Percentiles rank a stretch among this genome's conserved stretches.
Conservation (phyloP, 37 sponge, comb jelly and placozoan genomes). For the Spongia lamella region DNA sequence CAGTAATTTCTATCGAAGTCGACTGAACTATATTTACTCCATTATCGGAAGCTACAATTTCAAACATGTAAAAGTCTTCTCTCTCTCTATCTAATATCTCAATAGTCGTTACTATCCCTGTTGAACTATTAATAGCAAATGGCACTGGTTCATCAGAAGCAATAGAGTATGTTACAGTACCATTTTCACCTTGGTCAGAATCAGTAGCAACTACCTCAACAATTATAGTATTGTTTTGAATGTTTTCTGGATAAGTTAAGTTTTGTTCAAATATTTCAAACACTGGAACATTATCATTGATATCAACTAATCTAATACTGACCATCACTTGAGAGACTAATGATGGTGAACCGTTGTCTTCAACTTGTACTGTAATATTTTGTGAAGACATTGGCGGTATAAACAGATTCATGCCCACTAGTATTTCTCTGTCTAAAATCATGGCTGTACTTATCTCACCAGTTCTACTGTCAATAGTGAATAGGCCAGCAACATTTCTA, state of each 20-base stretch:
- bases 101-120: conserved; percentile 2
- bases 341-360: conserved; percentile 54
- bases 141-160: not conserved
- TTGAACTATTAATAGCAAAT: not conserved
- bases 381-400: not conserved
- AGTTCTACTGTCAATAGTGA: not conserved
- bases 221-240: no score
- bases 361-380: conserved; percentile 21
- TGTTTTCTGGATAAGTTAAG: no score
- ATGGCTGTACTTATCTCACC: conserved; percentile 26
- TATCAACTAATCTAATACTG: conserved; percentile 23
- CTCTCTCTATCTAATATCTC: conserved; percentile 2
- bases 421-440: conserved; percentile 34
- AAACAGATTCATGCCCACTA: conserved; percentile 1
- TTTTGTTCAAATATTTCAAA: not conserved
- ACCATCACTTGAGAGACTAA: not conserved
- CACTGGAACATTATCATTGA: conserved; percentile 44
- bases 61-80: conserved; percentile 6
- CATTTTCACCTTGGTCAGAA: conserved; percentile 52
- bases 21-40: conserved; percentile 14
- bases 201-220: conserved; percentile 8
- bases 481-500: not conserved
- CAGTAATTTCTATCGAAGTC: conserved; percentile 6
- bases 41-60: conserved; percentile 24
- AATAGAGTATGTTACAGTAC: conserved; percentile 42